Evolutionary conservation across 1,140 invertebrate species (phyloP), one percentile per base, ranked within the genome.

Genomic region (Leptoteleia sp.): DNA sequence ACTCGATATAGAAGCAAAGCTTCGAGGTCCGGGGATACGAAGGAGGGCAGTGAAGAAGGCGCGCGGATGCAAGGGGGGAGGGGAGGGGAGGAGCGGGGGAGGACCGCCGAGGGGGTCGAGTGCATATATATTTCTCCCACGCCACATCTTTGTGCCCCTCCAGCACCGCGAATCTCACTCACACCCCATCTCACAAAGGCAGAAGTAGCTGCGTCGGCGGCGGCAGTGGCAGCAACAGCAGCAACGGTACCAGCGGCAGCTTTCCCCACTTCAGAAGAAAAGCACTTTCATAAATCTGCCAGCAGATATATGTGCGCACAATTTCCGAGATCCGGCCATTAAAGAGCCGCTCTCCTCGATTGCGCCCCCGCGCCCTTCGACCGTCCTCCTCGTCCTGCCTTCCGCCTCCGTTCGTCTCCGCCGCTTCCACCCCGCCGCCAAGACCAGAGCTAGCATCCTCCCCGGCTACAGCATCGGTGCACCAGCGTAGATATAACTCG

Each of bases 301-400:
- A 90, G 91, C 91, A 94, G 93, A 94, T 94, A 94, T 94, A 94
- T 94, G 93, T 93, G 93, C 92, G 93, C 93, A 93, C 93, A 94
- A 94, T 94, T 94, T 94, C 93, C 93, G 92, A 93, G 93, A 94
- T 94, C 93, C 93, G 93, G 93, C 93, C 93, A 93, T 94, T 94
- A 94, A 93, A 92, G 92, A 90, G 86, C 86, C 82, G 84, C 85
- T 84, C 81, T 82, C 83, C 84, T 84, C 81, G 82, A 81, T 81
- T 82, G 80, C 84, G 57, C 81, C 83, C 52, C 78, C 48, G 75
- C 79, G 48, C 67, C 43, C 76, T 72, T 75, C 19, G 19, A 37
- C 73, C 57, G 29, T 67, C 38, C 35, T 54, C 45, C 59, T 71
- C 79, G 75, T 70, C 80, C 67, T 77, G 50, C 75, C 67, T 73